Conservation (phyloP, 2,888 invertebrate species). For the Epistrophe grossulariae region DNA sequence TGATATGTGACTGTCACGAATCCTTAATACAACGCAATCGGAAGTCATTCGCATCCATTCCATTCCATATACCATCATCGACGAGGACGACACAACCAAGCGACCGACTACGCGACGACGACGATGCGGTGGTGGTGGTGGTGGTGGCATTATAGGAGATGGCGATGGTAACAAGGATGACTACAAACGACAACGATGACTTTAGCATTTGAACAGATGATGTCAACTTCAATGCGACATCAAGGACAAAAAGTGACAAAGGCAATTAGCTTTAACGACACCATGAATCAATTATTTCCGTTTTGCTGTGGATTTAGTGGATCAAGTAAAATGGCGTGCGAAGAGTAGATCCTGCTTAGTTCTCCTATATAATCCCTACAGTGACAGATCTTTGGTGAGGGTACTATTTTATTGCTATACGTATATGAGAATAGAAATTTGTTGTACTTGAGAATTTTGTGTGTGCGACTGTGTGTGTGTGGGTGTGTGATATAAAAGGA, state of each 20-base stretch:
- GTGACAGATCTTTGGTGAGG: conserved; percentile 17
- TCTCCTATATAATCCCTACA: conserved; percentile 21
- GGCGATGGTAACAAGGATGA: conserved; percentile 1
- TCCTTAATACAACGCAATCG: conserved; percentile 54
- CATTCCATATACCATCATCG: conserved; percentile 3
- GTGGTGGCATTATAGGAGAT: neutral
- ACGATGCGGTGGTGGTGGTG: neutral
- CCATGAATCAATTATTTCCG: conserved; percentile 73
- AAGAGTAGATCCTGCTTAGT: conserved; percentile 47
- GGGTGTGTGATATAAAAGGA: neutral
- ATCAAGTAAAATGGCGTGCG: conserved; percentile 53
- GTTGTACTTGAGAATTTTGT: neutral
- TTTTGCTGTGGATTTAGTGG: conserved; percentile 65
- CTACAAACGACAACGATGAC: conserved; percentile 6
- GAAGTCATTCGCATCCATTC: conserved; percentile 58
- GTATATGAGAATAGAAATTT: conserved; percentile 2
- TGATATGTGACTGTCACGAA: conserved; percentile 52
- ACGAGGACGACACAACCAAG: neutral
- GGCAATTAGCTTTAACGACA: conserved; percentile 70
- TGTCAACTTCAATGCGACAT: conserved; percentile 52
- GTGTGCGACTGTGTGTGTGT: neutral
- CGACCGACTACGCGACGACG: neutral
- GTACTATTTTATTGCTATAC: conserved; percentile 42
- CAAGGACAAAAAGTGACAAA: conserved; percentile 60
- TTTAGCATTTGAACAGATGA: conserved; percentile 45